Evolutionary conservation across 2,797 vertebrate species (phyloP).

Genomic region (Smutsia temminckii): DNA sequence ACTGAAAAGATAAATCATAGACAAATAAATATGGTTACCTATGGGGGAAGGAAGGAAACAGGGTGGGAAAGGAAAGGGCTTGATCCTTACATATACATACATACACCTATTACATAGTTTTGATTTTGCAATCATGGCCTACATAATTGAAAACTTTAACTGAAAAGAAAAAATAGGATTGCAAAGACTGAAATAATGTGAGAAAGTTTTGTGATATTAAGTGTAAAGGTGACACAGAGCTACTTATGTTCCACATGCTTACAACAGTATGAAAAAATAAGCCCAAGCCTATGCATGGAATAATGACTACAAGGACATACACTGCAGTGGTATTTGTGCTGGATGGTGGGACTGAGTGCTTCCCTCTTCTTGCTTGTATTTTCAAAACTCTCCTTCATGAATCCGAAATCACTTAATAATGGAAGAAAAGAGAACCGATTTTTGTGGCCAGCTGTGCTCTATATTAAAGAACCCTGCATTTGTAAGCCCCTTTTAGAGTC

Average conservation of each 20-base stretch:
- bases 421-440: neutral
- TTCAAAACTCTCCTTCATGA: neutral
- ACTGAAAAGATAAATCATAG: neutral
- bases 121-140: neutral
- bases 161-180: neutral
- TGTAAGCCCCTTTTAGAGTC: neutral
- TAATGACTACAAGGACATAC: neutral
- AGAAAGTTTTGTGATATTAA: neutral
- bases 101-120: neutral
- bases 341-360: neutral
- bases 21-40: neutral
- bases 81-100: neutral
- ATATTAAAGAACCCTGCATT: neutral
- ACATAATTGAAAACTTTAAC: neutral
- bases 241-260: neutral
- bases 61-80: neutral
- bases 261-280: neutral
- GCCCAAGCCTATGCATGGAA: neutral
- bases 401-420: neutral
- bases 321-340: neutral
- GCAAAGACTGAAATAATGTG: neutral
- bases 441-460: neutral
- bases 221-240: neutral
- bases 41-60: neutral
- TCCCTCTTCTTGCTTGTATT: neutral